A percentile compares a stretch with the other conserved stretches of the same genome.
phyloP scores from a whole-genome alignment of 2,797 vertebrate species.

The Fistularia commersonii region DNA sequence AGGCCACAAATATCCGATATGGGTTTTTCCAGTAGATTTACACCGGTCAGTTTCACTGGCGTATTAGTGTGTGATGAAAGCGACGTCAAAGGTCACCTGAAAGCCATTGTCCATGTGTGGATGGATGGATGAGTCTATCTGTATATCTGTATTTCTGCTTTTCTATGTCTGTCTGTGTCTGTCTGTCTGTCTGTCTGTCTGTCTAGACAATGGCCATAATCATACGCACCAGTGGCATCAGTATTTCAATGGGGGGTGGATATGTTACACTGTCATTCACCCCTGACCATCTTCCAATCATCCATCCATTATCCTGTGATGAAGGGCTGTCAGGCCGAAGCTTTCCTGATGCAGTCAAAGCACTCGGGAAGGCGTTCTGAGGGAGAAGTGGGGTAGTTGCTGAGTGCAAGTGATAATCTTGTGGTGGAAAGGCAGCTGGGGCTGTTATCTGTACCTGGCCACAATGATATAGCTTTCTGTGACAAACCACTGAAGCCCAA shows the following conservation, averaged over 20 bases:
- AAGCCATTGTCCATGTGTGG: no score
- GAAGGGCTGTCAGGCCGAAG: slow-evolving; percentile 72
- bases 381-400: slow-evolving; percentile 40
- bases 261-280: slow-evolving; percentile 12
- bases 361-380: slow-evolving; percentile 62
- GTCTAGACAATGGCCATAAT: slow-evolving; percentile 34
- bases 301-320: slow-evolving; percentile 56
- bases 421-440: slow-evolving; percentile 38
- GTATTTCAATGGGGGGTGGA: slow-evolving; percentile 24
- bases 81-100: slow-evolving; percentile 36
- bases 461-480: slow-evolving; percentile 49
- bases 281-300: slow-evolving; percentile 39
- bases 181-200: slow-evolving; percentile 12
- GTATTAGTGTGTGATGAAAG: slow-evolving; percentile 34
- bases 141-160: background rate
- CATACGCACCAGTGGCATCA: slow-evolving; percentile 28
- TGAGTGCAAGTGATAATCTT: slow-evolving; percentile 46
- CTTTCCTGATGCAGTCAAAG: slow-evolving; percentile 53
- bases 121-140: no score
- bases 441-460: slow-evolving; percentile 38
- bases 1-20: no score
- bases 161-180: slow-evolving; percentile 6
- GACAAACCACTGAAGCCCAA: slow-evolving; percentile 60
- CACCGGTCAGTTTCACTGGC: slow-evolving; percentile 30
- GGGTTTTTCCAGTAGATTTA: slow-evolving; percentile 21